Base-by-base conservation (phyloP, 2,797 vertebrate species). In the Megaceryle alcyon region DNA sequence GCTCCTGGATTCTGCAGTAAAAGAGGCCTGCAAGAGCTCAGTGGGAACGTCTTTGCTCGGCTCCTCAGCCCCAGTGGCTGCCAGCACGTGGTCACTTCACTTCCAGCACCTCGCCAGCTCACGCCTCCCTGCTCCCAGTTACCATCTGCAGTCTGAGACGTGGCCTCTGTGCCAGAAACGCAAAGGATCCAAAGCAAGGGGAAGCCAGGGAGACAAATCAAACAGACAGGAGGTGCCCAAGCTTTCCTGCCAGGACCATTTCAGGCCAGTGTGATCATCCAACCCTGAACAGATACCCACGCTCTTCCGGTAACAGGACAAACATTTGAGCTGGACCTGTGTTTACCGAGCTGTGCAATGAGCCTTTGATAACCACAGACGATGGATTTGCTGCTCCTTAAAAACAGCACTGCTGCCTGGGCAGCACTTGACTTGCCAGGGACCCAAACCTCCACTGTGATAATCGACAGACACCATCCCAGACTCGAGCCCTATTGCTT, bases 151-250 rank as follows among this genome's bases (percentile, higher is more conserved):
- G 92, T 9, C 39, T 6, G 54, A 94, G 90, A 82, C 15, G 3
- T 0, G 1, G 33, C 70, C 68, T 54, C 56, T 19, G 28, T 71
- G 82, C 91, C 94, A 95, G 91, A 7, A 87, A 6, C 19, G 14
- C 64, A 4, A 22, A 53, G 84, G 82, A 72, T 26, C 46, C 4
- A 5, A 68, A 81, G 86, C 56, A 88, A 31, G 71, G 71, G 86
- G 81, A 96, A 93, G 91, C 68, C 84, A 92, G 60, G 65, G 82
- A 93, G 91, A 92, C 91, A 80, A 92, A 87, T n/a, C 86, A 60
- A 64, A 53, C 57, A 90, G 85, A 8, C 78, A 85, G 73, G 59
- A 75, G 72, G 56, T 29, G 75, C 71, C 63, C n/a, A 6, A 5
- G 81, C 48, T 25, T 26, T 22, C 49, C 88, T 92, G 86, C 73